phyloP scores from a whole-genome alignment of 2,113 vertebrate genomes.

The Terrapene triunguis region DNA sequence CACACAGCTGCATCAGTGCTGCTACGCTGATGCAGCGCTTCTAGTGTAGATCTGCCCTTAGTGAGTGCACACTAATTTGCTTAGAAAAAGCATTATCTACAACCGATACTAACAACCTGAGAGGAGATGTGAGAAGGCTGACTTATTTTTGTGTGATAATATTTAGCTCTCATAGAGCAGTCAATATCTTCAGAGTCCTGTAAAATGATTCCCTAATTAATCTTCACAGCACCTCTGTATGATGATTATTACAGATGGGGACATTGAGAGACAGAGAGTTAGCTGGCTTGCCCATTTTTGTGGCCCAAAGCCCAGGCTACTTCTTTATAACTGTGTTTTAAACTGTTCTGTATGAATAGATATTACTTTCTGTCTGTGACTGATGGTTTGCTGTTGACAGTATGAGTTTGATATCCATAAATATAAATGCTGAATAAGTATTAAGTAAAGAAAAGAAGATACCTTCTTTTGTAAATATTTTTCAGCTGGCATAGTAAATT shows the following conservation, averaged over 20 bases:
- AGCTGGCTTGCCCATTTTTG: neutral
- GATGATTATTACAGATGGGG: slow-evolving; percentile 29
- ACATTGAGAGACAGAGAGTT: slow-evolving; percentile 39
- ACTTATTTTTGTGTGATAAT: neutral
- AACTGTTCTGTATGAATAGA: slow-evolving; percentile 28
- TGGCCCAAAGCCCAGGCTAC: slow-evolving; percentile 55
- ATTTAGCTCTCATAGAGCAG: neutral
- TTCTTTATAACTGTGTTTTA: slow-evolving; percentile 39
- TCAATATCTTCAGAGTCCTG: neutral
- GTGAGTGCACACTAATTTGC: neutral
- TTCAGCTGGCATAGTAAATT: slow-evolving; percentile 80
- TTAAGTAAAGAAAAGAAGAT: slow-evolving; percentile 68
- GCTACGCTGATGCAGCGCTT: too few species aligned
- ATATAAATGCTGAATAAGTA: slow-evolving; percentile 63
- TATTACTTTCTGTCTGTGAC: slow-evolving; percentile 22
- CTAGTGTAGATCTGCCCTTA: neutral
- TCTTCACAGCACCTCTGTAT: slow-evolving; percentile 13
- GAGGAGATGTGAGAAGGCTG: neutral
- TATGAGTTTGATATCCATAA: slow-evolving; percentile 39
- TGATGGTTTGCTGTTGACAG: slow-evolving; percentile 49
- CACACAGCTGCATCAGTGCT: too few species aligned
- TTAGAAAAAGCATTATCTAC: neutral
- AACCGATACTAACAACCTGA: neutral
- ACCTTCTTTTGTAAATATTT: slow-evolving; percentile 81
- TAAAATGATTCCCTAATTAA: slow-evolving; percentile 7